A percentile compares a stretch with the other conserved stretches of the same genome.
Conservation (phyloP, 2,888 invertebrate species). For the Calliopum simillimum region DNA sequence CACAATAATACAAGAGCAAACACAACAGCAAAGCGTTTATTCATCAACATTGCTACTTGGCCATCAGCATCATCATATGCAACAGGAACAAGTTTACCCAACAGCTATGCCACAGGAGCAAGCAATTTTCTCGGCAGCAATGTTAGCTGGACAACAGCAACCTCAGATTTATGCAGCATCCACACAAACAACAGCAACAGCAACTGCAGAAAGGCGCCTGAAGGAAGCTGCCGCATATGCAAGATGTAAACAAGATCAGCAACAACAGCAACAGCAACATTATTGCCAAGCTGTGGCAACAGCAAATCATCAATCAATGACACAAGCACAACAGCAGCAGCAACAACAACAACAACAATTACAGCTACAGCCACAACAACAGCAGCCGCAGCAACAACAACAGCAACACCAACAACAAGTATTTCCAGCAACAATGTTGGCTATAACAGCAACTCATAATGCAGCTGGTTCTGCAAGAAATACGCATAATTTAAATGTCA, state of each 20-base stretch:
- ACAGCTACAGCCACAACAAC: conserved; percentile 31
- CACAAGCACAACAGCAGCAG: conserved; percentile 29
- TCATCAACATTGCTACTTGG: conserved; percentile 17
- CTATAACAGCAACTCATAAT: conserved; percentile 45
- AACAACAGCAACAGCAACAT: conserved; percentile 40
- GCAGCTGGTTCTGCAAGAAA: conserved; percentile 49
- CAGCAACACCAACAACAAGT: conserved; percentile 45
- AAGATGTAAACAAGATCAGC: conserved; percentile 37
- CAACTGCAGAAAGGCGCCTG: conserved; percentile 8
- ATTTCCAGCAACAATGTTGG: conserved; percentile 44
- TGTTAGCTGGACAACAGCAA: conserved; percentile 17
- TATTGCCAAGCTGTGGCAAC: conserved; percentile 21
- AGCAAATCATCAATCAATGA: conserved; percentile 8
- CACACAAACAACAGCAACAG: no score
- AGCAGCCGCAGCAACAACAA: conserved; percentile 28
- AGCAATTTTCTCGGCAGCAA: conserved; percentile 8
- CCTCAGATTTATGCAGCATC: conserved; percentile 6
- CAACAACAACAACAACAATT: conserved; percentile 34
- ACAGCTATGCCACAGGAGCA: conserved; percentile 12
- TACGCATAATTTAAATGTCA: conserved; percentile 58
- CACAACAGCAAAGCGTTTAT: conserved; percentile 43
- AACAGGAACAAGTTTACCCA: conserved; percentile 16
- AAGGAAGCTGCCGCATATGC: neutral
- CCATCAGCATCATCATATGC: neutral
- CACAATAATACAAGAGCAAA: conserved; percentile 37